These are phyloP conservation scores for Goniozus legneri DNA, from an alignment of 1,140 invertebrate genomes.

Conservation along the genomic window DNA sequence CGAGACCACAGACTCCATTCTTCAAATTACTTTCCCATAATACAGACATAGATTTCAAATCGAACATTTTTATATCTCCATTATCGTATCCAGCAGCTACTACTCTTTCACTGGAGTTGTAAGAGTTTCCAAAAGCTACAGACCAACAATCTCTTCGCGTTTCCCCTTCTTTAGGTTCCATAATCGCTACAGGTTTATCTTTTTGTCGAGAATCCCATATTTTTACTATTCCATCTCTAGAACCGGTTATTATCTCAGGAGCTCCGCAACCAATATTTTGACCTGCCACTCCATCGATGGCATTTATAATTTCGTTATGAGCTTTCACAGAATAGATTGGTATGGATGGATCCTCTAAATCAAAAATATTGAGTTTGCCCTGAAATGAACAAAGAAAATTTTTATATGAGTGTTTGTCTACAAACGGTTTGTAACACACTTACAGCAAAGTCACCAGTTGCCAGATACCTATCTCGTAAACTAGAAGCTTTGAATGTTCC, in stretches of 20 bases:
- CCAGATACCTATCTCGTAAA: constrained; percentile 73
- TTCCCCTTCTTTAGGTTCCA: constrained; percentile 70
- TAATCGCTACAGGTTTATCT: constrained; percentile 81
- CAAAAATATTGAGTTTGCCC: constrained; percentile 57
- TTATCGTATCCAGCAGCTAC: constrained; percentile 93
- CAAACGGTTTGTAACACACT: background rate
- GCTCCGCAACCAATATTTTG: constrained; percentile 79
- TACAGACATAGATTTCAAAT: constrained; percentile 79
- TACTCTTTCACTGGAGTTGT: constrained; percentile 78
- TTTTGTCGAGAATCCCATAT: constrained; percentile 94
- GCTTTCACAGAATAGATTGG: constrained; percentile 80
- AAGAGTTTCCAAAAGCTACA: constrained; percentile 85
- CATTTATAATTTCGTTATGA: constrained; percentile 87
- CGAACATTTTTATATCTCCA: constrained; percentile 94
- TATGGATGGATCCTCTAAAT: constrained; percentile 70
- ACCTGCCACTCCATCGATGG: constrained; percentile 91
- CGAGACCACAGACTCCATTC: constrained; percentile 87
- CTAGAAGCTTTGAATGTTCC: constrained; percentile 87
- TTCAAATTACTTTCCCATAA: constrained; percentile 90
- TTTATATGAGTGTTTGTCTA: background rate
- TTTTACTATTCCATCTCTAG: constrained; percentile 91
- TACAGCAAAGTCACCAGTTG: constrained; percentile 90
- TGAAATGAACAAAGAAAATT: constrained; percentile 43
- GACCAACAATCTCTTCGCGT: constrained; percentile 79
- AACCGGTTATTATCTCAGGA: constrained; percentile 91